Percentiles rank a stretch among this genome's conserved stretches.
These are phyloP conservation scores for Crotalus horridus DNA, from an alignment of 2,113 vertebrate species.

Conservation along the genomic window DNA sequence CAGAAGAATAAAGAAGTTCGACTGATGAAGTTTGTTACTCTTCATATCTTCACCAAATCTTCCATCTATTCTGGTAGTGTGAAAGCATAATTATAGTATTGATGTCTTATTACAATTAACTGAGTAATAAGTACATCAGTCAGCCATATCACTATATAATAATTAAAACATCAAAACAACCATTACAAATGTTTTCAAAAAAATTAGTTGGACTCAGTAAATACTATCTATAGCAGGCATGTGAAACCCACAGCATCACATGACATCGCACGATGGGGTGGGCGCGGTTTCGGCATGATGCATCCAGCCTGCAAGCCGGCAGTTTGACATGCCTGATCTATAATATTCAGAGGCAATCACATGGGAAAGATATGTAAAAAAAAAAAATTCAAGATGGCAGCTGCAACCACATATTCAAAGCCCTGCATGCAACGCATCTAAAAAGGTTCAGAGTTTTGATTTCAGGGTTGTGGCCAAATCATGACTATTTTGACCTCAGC, in stretches of 20 bases:
- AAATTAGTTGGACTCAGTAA: not conserved
- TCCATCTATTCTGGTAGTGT: not conserved
- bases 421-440: not conserved
- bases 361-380: not conserved
- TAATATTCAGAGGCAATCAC: not conserved
- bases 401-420: not conserved
- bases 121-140: not conserved
- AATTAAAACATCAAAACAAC: not conserved
- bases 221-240: not conserved
- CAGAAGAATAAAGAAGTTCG: not conserved
- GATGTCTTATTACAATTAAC: not conserved
- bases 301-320: no score
- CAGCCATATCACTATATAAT: not conserved
- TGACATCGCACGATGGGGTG: no score
- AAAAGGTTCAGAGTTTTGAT: not conserved
- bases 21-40: not conserved
- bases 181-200: not conserved
- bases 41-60: not conserved
- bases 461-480: not conserved
- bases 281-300: fast-evolving
- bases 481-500: not conserved
- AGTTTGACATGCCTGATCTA: no score
- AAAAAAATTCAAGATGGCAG: not conserved
- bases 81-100: not conserved
- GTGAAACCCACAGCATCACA: fast-evolving